These are phyloP conservation scores for Telenomus remus DNA, from an alignment of 1,140 invertebrate species.

Conservation along the genomic window DNA sequence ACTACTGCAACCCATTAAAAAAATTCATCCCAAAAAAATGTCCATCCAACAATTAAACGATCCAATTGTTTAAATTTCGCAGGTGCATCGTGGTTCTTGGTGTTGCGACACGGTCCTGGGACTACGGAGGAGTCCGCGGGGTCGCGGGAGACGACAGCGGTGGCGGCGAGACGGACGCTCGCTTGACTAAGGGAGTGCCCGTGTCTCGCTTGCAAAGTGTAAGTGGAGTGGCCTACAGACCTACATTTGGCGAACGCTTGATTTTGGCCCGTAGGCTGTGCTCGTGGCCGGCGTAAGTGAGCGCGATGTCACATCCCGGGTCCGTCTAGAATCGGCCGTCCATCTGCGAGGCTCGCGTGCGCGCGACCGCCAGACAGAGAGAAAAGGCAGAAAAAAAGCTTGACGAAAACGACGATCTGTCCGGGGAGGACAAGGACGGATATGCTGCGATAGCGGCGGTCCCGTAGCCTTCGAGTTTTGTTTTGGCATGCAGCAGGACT, in stretches of 20 bases:
- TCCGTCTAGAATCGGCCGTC: conserved; percentile 9
- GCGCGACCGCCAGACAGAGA: conserved; percentile 38
- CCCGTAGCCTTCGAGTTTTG: conserved; percentile 3
- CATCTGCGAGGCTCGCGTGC: background rate
- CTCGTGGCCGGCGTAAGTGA: conserved; percentile 35
- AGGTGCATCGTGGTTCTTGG: background rate
- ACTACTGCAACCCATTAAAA: too few species aligned
- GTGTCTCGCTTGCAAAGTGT: conserved; percentile 77
- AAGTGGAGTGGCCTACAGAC: conserved; percentile 83
- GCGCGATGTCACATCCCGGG: conserved; percentile 34
- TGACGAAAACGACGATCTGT: conserved; percentile 4
- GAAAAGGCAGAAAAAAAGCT: background rate
- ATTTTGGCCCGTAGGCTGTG: conserved; percentile 72
- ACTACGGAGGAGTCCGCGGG: conserved; percentile 56
- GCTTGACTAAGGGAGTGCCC: conserved; percentile 74
- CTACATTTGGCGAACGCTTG: conserved; percentile 80
- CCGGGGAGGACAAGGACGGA: conserved; percentile 2
- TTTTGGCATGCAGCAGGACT: conserved; percentile 65
- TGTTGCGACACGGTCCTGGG: conserved; percentile 10
- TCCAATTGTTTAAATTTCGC: too few species aligned
- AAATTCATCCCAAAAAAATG: too few species aligned
- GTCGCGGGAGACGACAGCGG: conserved; percentile 43
- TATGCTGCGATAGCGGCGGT: conserved; percentile 37
- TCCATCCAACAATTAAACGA: too few species aligned
- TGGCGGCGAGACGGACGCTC: conserved; percentile 65